Evolutionary conservation across 2,113 vertebrate species (phyloP), one percentile per base, ranked within the genome.

Genomic region (Desmodus rotundus): DNA sequence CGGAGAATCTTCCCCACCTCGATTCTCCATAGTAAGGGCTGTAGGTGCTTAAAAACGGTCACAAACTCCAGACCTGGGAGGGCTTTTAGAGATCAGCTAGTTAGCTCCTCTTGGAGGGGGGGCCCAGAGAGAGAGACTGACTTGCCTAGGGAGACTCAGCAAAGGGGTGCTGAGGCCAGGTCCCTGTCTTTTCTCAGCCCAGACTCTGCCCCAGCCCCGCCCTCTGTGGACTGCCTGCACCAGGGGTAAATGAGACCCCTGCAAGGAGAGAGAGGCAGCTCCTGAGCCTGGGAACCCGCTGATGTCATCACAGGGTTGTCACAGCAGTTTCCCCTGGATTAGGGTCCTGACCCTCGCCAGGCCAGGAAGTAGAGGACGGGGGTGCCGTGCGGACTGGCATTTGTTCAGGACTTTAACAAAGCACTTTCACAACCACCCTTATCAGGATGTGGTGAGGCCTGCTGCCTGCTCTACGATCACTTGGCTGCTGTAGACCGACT

Each of bases 201-300:
- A 20, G 13, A 3, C 36, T 13, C 63, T 28, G 15, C 36, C 52
- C 10, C 45, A 13, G 10, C 12, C 22, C 36, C 0, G 2, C 65
- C 72, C 26, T 80, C 26, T 36, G 70, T 73, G 47, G 87, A 83
- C 50, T 17, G 52, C 41, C 76, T 45, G 9, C 45, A 45, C 65
- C 72, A 26, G 50, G 52, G 88, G 38, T 22, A 70, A 92, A 52
- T 92, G 68, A n/a, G 86, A 83, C 77, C 83, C 73, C 43, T 20
- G 12, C 41, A 47, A 72, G 78, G 96, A 83, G 61, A 38, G 61
- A 72, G 52, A 82, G 81, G 94, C 50, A 47, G 13, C 87, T 80
- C 76, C 95, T 20, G 43, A 96, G 96, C 95, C 94, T 96, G 96
- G 96, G 97, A 97, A 97, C 93, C 41, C 58, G 45, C 83, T 96